Evolutionary conservation across 1,140 invertebrate genomes (phyloP).

Genomic region (Drosophila athabasca): DNA sequence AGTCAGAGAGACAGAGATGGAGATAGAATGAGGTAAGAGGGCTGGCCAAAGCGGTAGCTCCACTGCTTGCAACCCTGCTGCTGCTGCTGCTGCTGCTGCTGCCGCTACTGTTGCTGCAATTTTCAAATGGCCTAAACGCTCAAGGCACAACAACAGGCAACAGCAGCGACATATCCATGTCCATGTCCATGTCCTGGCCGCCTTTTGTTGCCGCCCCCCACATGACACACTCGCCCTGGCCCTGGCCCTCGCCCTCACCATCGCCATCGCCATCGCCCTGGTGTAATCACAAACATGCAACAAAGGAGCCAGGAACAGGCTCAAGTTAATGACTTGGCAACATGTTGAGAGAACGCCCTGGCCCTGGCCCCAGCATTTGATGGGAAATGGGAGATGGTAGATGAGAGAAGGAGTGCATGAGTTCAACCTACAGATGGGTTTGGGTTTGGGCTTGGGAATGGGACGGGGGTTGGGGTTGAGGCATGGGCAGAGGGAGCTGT

Average conservation of each 20-base stretch:
- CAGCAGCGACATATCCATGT: slow-evolving; percentile 59
- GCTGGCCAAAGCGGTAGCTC: slow-evolving; percentile 61
- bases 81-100: too few species aligned
- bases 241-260: background rate
- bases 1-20: background rate
- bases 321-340: slow-evolving; percentile 81
- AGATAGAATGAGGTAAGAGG: slow-evolving; percentile 7
- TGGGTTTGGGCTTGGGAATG: background rate
- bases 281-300: slow-evolving; percentile 79
- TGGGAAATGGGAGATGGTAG: slow-evolving; percentile 14
- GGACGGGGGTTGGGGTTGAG: slow-evolving; percentile 22
- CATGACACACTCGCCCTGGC: background rate
- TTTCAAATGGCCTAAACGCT: slow-evolving; percentile 80
- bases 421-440: slow-evolving; percentile 22
- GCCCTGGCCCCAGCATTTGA: slow-evolving; percentile 43
- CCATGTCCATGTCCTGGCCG: slow-evolving; percentile 72
- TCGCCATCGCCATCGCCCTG: background rate
- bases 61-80: slow-evolving; percentile 31
- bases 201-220: slow-evolving; percentile 53
- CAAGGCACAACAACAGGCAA: slow-evolving; percentile 63
- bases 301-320: slow-evolving; percentile 73
- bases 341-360: slow-evolving; percentile 66
- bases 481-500: background rate
- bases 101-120: slow-evolving; percentile 52
- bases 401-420: slow-evolving; percentile 18